Conservation (phyloP, 2,113 vertebrate species). For the Podiceps cristatus region DNA sequence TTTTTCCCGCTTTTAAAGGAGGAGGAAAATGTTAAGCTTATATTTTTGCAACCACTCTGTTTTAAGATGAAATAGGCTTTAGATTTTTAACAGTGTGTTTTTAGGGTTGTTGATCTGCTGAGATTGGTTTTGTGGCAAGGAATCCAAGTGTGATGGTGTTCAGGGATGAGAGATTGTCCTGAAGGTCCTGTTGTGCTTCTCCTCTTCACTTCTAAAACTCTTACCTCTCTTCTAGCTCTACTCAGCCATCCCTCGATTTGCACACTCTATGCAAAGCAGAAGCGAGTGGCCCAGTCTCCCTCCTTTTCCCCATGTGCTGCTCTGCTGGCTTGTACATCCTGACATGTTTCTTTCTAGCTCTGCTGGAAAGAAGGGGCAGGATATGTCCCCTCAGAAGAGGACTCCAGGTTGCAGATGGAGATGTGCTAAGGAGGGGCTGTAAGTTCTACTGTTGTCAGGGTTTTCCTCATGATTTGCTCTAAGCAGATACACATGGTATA, state of each 20-base stretch:
- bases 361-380: not conserved
- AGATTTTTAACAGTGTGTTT: not conserved
- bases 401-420: not conserved
- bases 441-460: not conserved
- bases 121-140: not conserved
- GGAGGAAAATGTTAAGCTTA: not conserved
- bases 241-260: not conserved
- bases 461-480: not conserved
- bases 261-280: not conserved
- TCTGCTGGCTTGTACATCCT: not conserved
- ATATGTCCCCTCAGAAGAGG: not conserved
- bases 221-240: not conserved
- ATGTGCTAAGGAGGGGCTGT: not conserved
- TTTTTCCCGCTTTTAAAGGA: not conserved
- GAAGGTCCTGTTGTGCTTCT: not conserved
- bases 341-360: accelerated
- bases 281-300: not conserved
- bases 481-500: not conserved
- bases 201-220: not conserved
- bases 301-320: not conserved
- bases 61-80: not conserved
- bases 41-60: not conserved
- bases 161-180: not conserved
- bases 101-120: not conserved
- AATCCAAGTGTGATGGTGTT: not conserved